phyloP scores from a whole-genome alignment of 2,797 vertebrate species.

The Poeciliopsis turneri region DNA sequence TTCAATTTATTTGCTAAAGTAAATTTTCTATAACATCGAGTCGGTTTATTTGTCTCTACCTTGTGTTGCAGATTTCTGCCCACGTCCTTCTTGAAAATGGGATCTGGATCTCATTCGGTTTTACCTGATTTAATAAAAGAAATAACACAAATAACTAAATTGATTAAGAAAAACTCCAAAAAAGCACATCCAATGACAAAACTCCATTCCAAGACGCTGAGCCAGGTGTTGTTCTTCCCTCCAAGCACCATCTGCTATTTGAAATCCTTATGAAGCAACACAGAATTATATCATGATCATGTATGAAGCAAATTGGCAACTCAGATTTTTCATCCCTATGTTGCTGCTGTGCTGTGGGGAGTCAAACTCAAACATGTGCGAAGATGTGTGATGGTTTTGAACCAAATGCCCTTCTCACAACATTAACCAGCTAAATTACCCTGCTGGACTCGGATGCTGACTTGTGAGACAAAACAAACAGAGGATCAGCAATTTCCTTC shows the following conservation, averaged over 20 bases:
- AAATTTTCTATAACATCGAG: neutral
- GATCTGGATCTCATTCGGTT: no score
- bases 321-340: slow-evolving; percentile 38
- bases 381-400: slow-evolving; percentile 58
- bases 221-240: neutral
- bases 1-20: neutral
- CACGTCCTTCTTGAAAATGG: no score
- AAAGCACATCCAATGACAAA: neutral
- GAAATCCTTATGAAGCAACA: slow-evolving; percentile 22
- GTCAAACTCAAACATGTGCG: slow-evolving; percentile 53
- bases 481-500: slow-evolving; percentile 68
- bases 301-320: slow-evolving; percentile 51
- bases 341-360: slow-evolving; percentile 22
- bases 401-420: slow-evolving; percentile 79
- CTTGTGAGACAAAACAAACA: slow-evolving; percentile 65
- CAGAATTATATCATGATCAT: slow-evolving; percentile 56
- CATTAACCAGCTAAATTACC: slow-evolving; percentile 76
- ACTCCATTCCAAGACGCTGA: neutral
- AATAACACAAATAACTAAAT: no score
- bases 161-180: neutral
- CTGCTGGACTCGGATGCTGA: slow-evolving; percentile 54
- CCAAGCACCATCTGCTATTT: neutral
- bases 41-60: neutral
- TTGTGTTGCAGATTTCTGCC: no score
- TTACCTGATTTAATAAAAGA: no score